Conservation (phyloP, 2,113 vertebrate species). For the Myocastor coypus region DNA sequence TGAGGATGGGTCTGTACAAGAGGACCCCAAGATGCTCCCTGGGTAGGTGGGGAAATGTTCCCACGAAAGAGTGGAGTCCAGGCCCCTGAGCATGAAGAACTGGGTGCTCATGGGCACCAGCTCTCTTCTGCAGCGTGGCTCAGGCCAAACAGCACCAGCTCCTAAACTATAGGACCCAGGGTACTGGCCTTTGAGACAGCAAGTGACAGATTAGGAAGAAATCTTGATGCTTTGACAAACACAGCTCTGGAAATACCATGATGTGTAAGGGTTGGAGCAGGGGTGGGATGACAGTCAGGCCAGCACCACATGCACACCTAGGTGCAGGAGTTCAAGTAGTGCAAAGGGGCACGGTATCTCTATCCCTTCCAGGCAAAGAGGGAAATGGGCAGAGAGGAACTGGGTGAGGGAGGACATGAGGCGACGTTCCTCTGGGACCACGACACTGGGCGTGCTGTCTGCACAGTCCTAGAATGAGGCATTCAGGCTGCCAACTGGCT, state of each 20-base stretch:
- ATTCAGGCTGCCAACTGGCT: background rate
- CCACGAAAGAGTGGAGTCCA: background rate
- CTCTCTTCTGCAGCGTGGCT: too few species aligned
- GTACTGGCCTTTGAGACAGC: background rate
- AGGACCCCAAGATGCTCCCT: background rate
- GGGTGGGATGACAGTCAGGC: too few species aligned
- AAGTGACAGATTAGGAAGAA: background rate
- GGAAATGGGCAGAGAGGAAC: background rate
- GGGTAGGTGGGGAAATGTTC: background rate
- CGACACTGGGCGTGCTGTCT: background rate
- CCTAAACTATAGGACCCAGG: background rate
- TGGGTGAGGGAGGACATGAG: background rate
- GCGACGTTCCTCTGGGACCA: background rate
- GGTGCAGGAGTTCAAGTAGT: too few species aligned
- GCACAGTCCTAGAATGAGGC: background rate
- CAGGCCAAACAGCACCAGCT: background rate
- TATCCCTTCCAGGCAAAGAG: too few species aligned
- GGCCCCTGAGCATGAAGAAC: too few species aligned
- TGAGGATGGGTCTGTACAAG: rapidly evolving
- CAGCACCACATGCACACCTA: too few species aligned
- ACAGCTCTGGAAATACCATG: background rate
- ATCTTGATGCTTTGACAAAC: background rate
- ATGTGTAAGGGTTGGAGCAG: too few species aligned
- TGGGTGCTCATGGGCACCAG: background rate
- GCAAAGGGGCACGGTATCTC: too few species aligned